phyloP scores from a whole-genome alignment of 2,113 vertebrate genomes.

The Brachypodius melanocephalos region DNA sequence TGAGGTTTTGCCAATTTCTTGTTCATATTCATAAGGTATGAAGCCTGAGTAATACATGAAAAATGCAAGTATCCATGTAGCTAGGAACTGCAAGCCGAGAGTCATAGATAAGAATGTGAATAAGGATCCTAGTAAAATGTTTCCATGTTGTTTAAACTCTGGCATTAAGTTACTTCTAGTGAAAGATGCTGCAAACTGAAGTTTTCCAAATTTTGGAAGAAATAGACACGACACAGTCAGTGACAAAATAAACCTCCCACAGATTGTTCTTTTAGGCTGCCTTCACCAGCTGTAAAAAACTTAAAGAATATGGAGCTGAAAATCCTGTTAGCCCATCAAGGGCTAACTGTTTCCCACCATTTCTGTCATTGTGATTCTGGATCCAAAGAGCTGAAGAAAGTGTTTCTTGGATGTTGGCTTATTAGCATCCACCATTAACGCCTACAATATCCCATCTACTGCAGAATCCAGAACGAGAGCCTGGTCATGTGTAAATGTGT shows the following conservation, averaged over 20 bases:
- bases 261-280: neutral
- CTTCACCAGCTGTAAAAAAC: neutral
- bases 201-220: neutral
- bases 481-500: neutral
- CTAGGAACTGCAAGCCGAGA: neutral
- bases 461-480: neutral
- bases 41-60: constrained; percentile 3
- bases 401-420: neutral
- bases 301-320: neutral
- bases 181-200: constrained; percentile 5
- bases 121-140: neutral
- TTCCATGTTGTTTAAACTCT: neutral
- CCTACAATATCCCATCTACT: neutral
- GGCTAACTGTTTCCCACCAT: neutral
- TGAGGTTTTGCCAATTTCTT: neutral
- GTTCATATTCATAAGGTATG: constrained; percentile 3
- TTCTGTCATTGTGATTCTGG: neutral
- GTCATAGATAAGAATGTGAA: neutral
- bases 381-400: neutral
- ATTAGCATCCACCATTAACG: neutral
- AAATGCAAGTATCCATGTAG: neutral
- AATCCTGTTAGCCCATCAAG: neutral
- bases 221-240: constrained; percentile 11
- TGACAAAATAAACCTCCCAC: constrained; percentile 5
- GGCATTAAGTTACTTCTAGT: neutral